Conservation (phyloP, 2,888 invertebrate genomes). For the Piscicola geometra region DNA sequence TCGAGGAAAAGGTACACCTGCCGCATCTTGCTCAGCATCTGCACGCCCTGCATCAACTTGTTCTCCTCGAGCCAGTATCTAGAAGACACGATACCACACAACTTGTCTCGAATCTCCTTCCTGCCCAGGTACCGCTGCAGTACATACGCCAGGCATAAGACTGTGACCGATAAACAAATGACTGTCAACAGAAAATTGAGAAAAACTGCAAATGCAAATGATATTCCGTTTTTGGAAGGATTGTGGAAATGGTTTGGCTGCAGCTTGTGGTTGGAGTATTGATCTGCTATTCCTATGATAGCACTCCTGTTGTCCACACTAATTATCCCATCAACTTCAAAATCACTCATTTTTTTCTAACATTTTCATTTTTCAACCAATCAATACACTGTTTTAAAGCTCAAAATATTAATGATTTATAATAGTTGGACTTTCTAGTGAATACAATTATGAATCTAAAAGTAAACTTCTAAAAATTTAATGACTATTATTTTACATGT, state of each 20-base stretch:
- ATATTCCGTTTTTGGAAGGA: constrained; percentile 19
- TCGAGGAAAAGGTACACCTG: constrained; percentile 39
- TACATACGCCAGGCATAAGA: constrained; percentile 27
- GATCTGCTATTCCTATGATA: background rate
- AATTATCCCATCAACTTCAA: constrained; percentile 2
- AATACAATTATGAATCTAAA: constrained; percentile 5
- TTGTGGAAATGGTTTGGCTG: background rate
- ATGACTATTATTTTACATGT: background rate
- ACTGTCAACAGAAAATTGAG: constrained; percentile 29
- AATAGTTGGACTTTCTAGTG: background rate
- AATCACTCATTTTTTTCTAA: background rate
- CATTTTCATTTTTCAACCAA: background rate
- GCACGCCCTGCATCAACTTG: constrained; percentile 33
- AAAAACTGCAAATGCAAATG: constrained; percentile 33
- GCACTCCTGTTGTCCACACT: constrained; percentile 6
- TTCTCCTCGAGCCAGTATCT: constrained; percentile 42
- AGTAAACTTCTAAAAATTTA: constrained; percentile 1
- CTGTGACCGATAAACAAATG: constrained; percentile 26
- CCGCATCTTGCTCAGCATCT: constrained; percentile 39
- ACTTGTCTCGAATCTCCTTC: constrained; percentile 41
- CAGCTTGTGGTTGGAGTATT: background rate
- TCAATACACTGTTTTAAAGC: background rate
- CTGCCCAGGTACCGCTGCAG: constrained; percentile 27
- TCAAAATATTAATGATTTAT: background rate
- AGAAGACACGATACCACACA: constrained; percentile 38